phyloP scores from a whole-genome alignment of 1,140 invertebrate species.

The Lepidotrigona ventralis region DNA sequence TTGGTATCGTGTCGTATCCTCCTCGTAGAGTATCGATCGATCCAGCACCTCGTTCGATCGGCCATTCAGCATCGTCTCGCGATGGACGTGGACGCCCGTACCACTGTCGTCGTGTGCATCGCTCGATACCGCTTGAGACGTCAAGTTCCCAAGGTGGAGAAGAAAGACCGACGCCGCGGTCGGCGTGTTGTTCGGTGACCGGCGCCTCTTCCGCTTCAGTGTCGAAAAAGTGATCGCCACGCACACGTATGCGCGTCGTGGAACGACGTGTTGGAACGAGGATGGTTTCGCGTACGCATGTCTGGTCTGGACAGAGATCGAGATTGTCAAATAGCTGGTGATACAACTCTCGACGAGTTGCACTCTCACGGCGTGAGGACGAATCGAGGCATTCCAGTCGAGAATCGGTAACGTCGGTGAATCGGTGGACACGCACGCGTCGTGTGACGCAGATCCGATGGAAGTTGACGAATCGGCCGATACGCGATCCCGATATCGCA shows the following conservation, averaged over 20 bases:
- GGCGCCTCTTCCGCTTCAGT: conserved; percentile 10
- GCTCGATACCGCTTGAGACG: too few species aligned
- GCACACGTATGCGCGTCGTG: background rate
- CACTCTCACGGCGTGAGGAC: background rate
- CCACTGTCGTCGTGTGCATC: too few species aligned
- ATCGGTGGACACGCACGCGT: background rate
- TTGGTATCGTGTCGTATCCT: background rate
- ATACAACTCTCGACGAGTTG: background rate
- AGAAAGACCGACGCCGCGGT: background rate
- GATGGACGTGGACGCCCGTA: background rate
- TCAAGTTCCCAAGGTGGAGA: background rate
- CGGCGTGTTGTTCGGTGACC: too few species aligned
- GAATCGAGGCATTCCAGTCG: background rate
- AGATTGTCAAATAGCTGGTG: background rate
- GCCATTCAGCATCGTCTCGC: background rate
- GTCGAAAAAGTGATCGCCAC: conserved; percentile 16
- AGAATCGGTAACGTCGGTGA: background rate
- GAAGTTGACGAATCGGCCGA: background rate
- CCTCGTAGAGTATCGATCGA: conserved; percentile 21
- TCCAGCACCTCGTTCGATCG: conserved; percentile 14
- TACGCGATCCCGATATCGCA: background rate
- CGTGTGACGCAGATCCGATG: background rate
- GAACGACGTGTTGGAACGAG: background rate
- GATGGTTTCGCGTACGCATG: conserved; percentile 25
- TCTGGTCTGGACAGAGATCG: background rate